Evolutionary conservation across 2,113 vertebrate genomes (phyloP).

Genomic region (Lipophrys pholis): DNA sequence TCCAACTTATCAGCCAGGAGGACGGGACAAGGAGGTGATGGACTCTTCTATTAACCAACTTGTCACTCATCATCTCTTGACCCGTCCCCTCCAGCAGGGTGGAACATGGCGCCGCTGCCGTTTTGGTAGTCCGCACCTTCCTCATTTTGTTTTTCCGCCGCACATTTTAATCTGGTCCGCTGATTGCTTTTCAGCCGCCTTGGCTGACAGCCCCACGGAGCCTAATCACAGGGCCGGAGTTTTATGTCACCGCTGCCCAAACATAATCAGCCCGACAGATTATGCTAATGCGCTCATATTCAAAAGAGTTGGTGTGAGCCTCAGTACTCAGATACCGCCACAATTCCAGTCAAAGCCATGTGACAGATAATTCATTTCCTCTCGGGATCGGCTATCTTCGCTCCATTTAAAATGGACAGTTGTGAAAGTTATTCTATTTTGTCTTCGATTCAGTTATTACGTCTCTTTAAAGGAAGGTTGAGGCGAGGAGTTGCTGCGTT

Average conservation of each 20-base stretch:
- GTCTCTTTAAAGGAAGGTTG: not conserved
- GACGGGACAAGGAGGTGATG: conserved; percentile 31
- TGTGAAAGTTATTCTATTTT: conserved; percentile 6
- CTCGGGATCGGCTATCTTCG: conserved; percentile 16
- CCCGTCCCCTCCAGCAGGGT: conserved; percentile 29
- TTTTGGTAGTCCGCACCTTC: conserved; percentile 46
- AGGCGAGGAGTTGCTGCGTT: not conserved
- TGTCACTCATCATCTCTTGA: conserved; percentile 55
- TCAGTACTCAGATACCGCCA: conserved; percentile 8
- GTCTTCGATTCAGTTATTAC: not conserved
- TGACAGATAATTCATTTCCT: conserved; percentile 33
- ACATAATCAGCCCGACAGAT: conserved; percentile 72
- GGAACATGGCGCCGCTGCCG: not conserved
- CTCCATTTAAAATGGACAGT: not conserved
- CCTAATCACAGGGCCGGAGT: conserved; percentile 56
- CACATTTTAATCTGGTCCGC: conserved; percentile 61
- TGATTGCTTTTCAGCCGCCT: conserved; percentile 69
- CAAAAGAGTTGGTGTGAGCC: conserved; percentile 15
- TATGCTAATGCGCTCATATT: conserved; percentile 63
- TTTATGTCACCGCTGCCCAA: conserved; percentile 67
- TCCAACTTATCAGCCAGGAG: conserved; percentile 3
- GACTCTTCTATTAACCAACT: conserved; percentile 59
- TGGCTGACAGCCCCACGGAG: conserved; percentile 57
- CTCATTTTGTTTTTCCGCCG: conserved; percentile 64
- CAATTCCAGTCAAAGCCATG: conserved; percentile 27